Evolutionary conservation across 2,888 invertebrate species (phyloP), one percentile per base, ranked within the genome.

Genomic region (Keiferia lycopersicella): DNA sequence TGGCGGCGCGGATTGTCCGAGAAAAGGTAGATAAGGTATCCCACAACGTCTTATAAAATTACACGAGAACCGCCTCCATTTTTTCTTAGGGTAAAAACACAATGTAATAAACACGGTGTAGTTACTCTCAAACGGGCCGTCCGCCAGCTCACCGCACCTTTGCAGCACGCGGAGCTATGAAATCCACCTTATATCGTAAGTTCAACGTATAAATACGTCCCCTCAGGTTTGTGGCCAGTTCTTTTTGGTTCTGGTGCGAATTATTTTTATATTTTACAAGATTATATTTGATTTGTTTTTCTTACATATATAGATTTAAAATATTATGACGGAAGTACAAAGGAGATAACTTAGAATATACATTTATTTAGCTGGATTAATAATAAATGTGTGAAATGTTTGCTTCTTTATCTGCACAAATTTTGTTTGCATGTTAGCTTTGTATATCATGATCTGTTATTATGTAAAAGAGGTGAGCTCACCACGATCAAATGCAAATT

Each of bases 401-500:
- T 59, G 59, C 59, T 59, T 22, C 20, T 59, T 38, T 59, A 30
- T 16, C 57, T 30, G 59, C 41, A 59, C 59, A 59, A 59, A 59
- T 38, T 22, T 59, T 20, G 16, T 38, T 38, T 57, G 57, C 57
- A 26, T 56, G 53, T 56, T 56, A 56, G 53, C 53, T 56, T 22
- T 50, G 50, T 50, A 50, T 20, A 20, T 34, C 34, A 10, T 8
- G 10, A 34, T 34, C 34, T 34, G 34, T 34, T 10, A 20, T 8
- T 51, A 51, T 51, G 22, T 20, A 51, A 18, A 51, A 20, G 51
- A 12, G 20, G 18, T 20, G 51, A 45, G n/a, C n/a, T 12, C 51
- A 51, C 51, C 51, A 51, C 20, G 22, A 11, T 51, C 51, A 20
- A 22, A 16, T 45, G n/a, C 45, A 45, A 45, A 45, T 45, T 7